Base-by-base conservation (phyloP, 1,140 invertebrate species). In the Delia radicum region DNA sequence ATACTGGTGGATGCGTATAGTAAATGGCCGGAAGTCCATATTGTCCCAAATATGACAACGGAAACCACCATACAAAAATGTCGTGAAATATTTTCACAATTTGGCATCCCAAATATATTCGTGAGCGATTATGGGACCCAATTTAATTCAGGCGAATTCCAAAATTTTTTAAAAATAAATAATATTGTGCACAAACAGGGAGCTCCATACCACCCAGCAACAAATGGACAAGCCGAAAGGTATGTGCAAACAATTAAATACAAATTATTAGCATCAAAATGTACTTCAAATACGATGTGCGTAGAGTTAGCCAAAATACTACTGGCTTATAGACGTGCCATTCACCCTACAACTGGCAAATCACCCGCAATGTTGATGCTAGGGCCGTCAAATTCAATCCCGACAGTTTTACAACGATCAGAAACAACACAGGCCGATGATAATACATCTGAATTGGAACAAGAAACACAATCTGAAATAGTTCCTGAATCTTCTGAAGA, bases 1-100 rank as follows among this genome's bases (percentile, higher is more conserved):
- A n/a, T 87, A 13, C 28, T 87, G 8, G 82, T 87, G 3, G 86
- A 88, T 78, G 79, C 86, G 8, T 82, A 78, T 21, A 74, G 82
- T 1, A 88, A 87, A 78, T 87, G 81, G 84, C 77, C 81, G 7
- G 82, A 87, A 71, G 78, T 87, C 0, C 74, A 31, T 31, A 73
- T 74, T 24, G 63, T 76, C 4, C 27, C 33, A 33, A 76, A 76
- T 24, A 76, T 74, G 15, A 76, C 75, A 12, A n/a, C 77, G 26
- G 42, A 73, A 13, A 74, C 42, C 2, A 76, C 77, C 15, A 76
- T 78, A 26, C n/a, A 21, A 24, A 24, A 31, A 33, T 78, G 37
- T 28, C 28, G 42, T 27, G 28, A 74, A 21, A 76, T 76, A 26
- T 76, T 74, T 75, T 13, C 77, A 6, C 33, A 29, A 3, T 75